phyloP scores from a whole-genome alignment of 2,113 vertebrate genomes.

The Poeciliopsis retropinna region DNA sequence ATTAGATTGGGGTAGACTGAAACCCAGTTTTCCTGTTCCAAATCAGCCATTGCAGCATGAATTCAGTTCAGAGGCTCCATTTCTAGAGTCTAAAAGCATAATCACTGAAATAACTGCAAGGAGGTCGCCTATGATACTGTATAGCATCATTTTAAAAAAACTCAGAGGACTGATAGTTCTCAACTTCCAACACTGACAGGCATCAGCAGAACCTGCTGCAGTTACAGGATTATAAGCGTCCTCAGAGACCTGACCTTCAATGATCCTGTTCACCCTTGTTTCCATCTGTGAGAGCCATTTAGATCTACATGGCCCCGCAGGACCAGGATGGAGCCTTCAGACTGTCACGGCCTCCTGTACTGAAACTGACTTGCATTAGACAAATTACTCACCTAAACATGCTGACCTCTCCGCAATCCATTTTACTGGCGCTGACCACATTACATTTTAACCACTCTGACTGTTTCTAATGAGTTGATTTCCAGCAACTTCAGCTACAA shows the following conservation, averaged over 20 bases:
- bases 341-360: neutral
- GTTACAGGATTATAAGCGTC: neutral
- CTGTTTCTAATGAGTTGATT: neutral
- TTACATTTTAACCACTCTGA: neutral
- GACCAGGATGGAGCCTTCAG: neutral
- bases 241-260: neutral
- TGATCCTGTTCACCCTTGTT: conserved; percentile 8
- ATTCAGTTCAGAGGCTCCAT: neutral
- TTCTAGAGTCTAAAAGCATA: neutral
- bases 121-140: neutral
- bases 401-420: conserved; percentile 2
- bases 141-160: too few species aligned
- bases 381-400: neutral
- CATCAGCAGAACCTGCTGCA: conserved; percentile 1
- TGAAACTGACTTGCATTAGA: neutral
- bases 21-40: neutral
- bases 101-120: neutral
- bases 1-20: neutral
- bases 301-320: neutral
- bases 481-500: neutral
- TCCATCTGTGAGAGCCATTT: neutral
- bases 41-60: neutral
- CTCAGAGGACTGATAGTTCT: neutral
- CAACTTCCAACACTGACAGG: neutral
- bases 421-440: neutral